Evolutionary conservation across 2,888 invertebrate species (phyloP).

Genomic region (Spodoptera exigua): DNA sequence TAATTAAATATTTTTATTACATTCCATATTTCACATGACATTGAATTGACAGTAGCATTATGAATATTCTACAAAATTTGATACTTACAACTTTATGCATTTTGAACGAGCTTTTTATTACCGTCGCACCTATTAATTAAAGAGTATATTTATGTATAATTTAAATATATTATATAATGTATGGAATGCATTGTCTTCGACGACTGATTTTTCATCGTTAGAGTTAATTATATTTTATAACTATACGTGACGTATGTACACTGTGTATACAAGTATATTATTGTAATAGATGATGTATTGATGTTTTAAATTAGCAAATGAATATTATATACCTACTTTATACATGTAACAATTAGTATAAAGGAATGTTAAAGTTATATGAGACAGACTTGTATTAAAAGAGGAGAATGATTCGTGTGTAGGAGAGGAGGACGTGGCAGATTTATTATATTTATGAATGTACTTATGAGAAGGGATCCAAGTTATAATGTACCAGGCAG

Average conservation of each 20-base stretch:
- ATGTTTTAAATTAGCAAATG: slow-evolving; percentile 71
- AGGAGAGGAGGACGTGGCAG: slow-evolving; percentile 22
- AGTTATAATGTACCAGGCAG: slow-evolving; percentile 18
- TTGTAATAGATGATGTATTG: slow-evolving; percentile 71
- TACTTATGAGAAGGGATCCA: slow-evolving; percentile 24
- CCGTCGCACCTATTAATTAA: slow-evolving; percentile 66
- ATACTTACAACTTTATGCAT: slow-evolving; percentile 55
- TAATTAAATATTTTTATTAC: too few relatives aligned
- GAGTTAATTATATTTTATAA: slow-evolving; percentile 78
- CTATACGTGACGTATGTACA: slow-evolving; percentile 70
- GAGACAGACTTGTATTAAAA: slow-evolving; percentile 47
- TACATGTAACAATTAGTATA: slow-evolving; percentile 63
- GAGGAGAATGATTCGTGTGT: slow-evolving; percentile 34
- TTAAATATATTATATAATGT: slow-evolving; percentile 58
- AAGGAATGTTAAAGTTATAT: slow-evolving; percentile 40
- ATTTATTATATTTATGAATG: slow-evolving; percentile 30
- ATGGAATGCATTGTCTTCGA: slow-evolving; percentile 74
- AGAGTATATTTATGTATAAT: slow-evolving; percentile 64
- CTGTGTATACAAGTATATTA: slow-evolving; percentile 77
- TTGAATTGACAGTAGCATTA: too few relatives aligned
- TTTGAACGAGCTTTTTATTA: slow-evolving; percentile 72
- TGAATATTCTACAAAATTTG: slow-evolving; percentile 4
- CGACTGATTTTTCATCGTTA: slow-evolving; percentile 86
- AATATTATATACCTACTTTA: slow-evolving; percentile 72
- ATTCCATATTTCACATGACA: too few relatives aligned